Percentiles rank a stretch among this genome's conserved stretches.
phyloP scores from a whole-genome alignment of 2,797 vertebrate genomes.

The Rhadinocentrus ornatus region DNA sequence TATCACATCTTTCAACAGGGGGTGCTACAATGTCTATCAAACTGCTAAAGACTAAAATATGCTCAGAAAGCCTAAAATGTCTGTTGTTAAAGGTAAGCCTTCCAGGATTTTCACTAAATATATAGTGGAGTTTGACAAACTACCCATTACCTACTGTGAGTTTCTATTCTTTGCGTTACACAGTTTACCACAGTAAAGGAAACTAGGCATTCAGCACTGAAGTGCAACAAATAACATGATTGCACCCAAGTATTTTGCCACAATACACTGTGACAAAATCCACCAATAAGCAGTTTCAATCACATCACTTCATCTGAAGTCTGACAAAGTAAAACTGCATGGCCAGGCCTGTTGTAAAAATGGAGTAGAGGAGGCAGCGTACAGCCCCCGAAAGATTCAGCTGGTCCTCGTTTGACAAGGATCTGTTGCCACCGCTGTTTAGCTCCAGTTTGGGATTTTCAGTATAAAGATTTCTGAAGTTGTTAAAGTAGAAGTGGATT shows the following conservation, averaged over 20 bases:
- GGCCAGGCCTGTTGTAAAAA: constrained; percentile 29
- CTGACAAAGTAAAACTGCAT: constrained; percentile 24
- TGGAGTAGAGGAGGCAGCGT: constrained; percentile 44
- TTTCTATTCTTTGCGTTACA: constrained; percentile 2
- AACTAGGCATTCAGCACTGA: constrained; percentile 20
- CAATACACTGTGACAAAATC: constrained; percentile 44
- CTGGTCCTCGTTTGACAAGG: constrained; percentile 61
- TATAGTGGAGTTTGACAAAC: constrained; percentile 32
- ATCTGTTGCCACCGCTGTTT: constrained; percentile 28
- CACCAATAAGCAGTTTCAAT: constrained; percentile 23
- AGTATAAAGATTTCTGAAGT: constrained; percentile 73
- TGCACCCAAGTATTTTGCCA: constrained; percentile 24
- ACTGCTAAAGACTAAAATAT: constrained; percentile 77
- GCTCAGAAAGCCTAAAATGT: constrained; percentile 66
- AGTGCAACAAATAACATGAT: constrained; percentile 1
- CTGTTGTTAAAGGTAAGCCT: constrained; percentile 54
- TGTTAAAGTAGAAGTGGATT: constrained; percentile 38
- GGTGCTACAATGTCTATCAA: constrained; percentile 82
- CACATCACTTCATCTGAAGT: constrained; percentile 25
- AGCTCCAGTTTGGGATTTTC: constrained; percentile 64
- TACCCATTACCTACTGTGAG: constrained; percentile 3
- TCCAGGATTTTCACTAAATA: constrained; percentile 53
- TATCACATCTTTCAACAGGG: constrained; percentile 74
- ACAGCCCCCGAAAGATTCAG: constrained; percentile 49
- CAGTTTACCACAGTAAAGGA: constrained; percentile 32